Conservation (phyloP, 2,797 vertebrate genomes). For the Falco peregrinus region DNA sequence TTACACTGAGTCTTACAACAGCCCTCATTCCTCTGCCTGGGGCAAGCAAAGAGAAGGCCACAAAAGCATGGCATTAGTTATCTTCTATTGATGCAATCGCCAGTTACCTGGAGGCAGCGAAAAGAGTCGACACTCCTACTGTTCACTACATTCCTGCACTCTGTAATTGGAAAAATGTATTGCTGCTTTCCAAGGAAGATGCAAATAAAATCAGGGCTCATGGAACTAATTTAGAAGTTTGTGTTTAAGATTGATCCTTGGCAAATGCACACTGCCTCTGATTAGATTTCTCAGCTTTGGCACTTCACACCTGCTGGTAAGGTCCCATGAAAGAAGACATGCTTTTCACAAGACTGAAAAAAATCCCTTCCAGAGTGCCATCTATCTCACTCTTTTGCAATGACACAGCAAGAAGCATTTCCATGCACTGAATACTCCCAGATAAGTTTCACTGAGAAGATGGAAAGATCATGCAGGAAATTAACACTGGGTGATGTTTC, state of each 20-base stretch:
- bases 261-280: not conserved
- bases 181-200: not conserved
- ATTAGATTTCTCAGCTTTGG: not conserved
- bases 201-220: not conserved
- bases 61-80: no score
- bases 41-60: not conserved
- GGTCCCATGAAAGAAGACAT: not conserved
- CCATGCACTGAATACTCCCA: not conserved
- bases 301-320: not conserved
- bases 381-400: not conserved
- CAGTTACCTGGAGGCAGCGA: not conserved
- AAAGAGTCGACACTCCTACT: not conserved
- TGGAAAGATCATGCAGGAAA: not conserved
- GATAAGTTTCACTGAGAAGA: not conserved
- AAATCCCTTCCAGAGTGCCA: not conserved
- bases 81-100: accelerated
- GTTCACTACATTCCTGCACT: not conserved
- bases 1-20: not conserved
- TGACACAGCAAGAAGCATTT: not conserved
- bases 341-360: not conserved
- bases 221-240: not conserved
- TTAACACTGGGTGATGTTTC: not conserved
- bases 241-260: not conserved
- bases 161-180: not conserved
- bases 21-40: not conserved